Evolutionary conservation across 2,888 invertebrate species (phyloP).

Genomic region (Leucophenga montana): DNA sequence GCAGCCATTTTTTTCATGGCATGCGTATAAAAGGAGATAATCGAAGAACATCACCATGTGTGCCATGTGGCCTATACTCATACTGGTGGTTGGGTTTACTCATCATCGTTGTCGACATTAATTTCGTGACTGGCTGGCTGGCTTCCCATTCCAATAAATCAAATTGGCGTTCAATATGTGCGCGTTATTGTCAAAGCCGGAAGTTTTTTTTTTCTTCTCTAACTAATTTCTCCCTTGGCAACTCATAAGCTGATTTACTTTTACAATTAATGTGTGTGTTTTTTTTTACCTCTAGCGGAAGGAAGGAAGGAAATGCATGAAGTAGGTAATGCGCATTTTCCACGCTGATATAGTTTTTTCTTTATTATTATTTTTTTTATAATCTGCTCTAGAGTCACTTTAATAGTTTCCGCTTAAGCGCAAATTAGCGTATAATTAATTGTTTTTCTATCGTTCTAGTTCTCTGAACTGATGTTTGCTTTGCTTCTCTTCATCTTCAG

Average conservation of each 20-base stretch:
- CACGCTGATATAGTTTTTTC: not conserved
- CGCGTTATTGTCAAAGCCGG: slow-evolving; percentile 47
- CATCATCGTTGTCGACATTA: not conserved
- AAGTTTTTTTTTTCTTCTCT: slow-evolving; percentile 45
- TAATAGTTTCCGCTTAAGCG: slow-evolving; percentile 60
- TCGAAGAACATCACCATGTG: not conserved
- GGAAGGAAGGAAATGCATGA: slow-evolving; percentile 55
- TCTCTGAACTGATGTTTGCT: not conserved
- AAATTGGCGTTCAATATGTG: not conserved
- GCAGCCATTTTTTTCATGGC: no score
- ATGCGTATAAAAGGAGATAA: no score
- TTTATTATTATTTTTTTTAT: not conserved
- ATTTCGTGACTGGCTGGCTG: not conserved
- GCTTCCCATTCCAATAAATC: slow-evolving; percentile 10
- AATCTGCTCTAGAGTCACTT: slow-evolving; percentile 51
- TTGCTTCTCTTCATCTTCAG: not conserved
- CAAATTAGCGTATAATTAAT: slow-evolving; percentile 59
- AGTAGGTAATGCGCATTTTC: slow-evolving; percentile 41
- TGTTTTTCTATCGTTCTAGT: slow-evolving; percentile 34
- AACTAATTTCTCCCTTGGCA: slow-evolving; percentile 29
- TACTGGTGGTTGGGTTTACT: not conserved
- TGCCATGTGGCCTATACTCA: not conserved
- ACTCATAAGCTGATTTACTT: slow-evolving; percentile 53
- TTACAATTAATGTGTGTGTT: not conserved
- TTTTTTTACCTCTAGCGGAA: not conserved